Evolutionary conservation across 2,797 vertebrate genomes (phyloP), one percentile per base, ranked within the genome.

Genomic region (Leptodactylus fallax): DNA sequence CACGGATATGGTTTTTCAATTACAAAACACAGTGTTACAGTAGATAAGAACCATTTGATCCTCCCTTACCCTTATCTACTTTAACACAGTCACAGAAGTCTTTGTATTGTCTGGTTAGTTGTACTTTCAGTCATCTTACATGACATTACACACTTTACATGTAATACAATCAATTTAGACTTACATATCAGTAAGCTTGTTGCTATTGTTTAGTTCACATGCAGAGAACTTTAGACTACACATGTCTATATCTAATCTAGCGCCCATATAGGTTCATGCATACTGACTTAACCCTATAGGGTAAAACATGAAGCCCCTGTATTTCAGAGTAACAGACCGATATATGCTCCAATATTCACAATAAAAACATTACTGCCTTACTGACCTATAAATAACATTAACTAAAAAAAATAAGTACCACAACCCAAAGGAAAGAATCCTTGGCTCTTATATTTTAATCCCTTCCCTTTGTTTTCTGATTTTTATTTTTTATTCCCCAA

Each of bases 41-140:
- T 25, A 67, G 67, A 71, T 71, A 71, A 36, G 67, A 45, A 36
- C 67, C 27, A 71, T 45, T 71, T 36, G 67, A 45, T 71, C 67
- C 67, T 71, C 67, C 67, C 67, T n/a, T 2, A 3, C 25, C n/a
- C 67, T 71, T 71, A 45, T 71, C 67, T 17, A 16, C 16, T 45
- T 67, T 27, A 67, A 25, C 65, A 27, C 65, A 67, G 27, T 19
- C 27, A 71, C 36, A 8, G 14, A 17, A 0, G 67, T 19, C 6
- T 71, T 71, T 45, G 16, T 36, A 17, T 8, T 71, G 25, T 7
- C 25, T 71, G 27, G 36, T 71, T 9, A 67, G 65, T 67, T 67
- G 17, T 23, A 65, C 9, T 23, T 25, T 67, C 65, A 4, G 65
- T 67, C 4, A 25, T 27, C 65, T 67, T 67, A 65, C 21, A 23